Evolutionary conservation across 2,888 invertebrate genomes (phyloP).

Genomic region (Alviniconcha strummeri): DNA sequence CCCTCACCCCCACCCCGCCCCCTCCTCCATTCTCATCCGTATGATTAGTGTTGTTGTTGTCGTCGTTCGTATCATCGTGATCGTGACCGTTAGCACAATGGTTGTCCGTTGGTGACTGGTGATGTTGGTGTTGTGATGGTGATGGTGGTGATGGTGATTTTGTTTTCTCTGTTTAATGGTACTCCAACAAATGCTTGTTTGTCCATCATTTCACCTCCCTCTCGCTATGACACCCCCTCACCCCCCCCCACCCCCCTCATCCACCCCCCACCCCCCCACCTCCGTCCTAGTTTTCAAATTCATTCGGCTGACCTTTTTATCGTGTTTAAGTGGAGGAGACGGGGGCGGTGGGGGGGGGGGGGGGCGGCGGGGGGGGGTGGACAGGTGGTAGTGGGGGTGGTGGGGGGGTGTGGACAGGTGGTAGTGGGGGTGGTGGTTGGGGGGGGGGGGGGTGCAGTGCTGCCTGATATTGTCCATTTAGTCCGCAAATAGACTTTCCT

Average conservation of each 20-base stretch:
- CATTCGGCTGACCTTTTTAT: not conserved
- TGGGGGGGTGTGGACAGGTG: too few species aligned
- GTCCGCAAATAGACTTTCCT: not conserved
- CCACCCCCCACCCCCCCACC: not conserved
- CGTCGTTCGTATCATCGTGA: too few species aligned
- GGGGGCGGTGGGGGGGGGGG: not conserved
- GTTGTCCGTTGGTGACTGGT: not conserved
- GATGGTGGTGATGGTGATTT: not conserved
- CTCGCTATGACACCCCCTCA: too few species aligned
- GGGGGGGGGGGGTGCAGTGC: not conserved
- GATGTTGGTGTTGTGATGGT: not conserved
- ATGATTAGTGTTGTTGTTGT: too few species aligned
- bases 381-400: too few species aligned
- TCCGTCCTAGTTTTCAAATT: not conserved
- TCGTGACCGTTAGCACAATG: too few species aligned
- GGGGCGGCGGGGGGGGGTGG: not conserved
- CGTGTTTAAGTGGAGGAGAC: not conserved
- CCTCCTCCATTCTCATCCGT: too few species aligned
- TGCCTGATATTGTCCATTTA: not conserved
- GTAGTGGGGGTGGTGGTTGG: not conserved
- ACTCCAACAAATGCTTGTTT: not conserved
- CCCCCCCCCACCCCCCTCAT: too few species aligned
- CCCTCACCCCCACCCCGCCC: too few species aligned
- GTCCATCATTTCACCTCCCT: too few species aligned
- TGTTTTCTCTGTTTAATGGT: not conserved